Base-by-base conservation (phyloP, 2,113 vertebrate species). In the Phyllostomus hastatus region DNA sequence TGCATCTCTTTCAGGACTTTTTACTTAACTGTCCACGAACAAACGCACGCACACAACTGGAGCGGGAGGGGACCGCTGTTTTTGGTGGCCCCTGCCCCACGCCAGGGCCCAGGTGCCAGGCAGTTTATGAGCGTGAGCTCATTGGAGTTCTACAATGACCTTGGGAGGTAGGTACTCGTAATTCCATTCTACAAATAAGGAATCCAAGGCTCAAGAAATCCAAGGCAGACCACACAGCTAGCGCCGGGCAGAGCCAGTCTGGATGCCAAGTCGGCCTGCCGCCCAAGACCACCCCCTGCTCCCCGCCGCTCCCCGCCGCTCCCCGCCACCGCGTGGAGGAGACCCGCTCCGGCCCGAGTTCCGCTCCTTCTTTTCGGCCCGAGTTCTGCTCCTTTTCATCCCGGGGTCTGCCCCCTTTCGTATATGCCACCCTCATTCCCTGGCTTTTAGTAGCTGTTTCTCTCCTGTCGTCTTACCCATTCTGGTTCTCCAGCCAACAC, bases 221-320 rank as follows among this genome's bases (percentile, higher is more conserved):
- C 80, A 69, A 54, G 85, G 48, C 84, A 91, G 95, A 96, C 96
- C 95, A 97, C 97, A 92, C 96, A 96, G 80, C 57, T 24, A 83
- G 91, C 9, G 5, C 11, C 16, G 0, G 94, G 83, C 84, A 46
- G 64, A 67, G 69, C 54, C 88, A 64, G 80, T 33, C 11, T 17
- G 7, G 38, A 64, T 0, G 84, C 95, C 95, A 95, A 82, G 73
- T 66, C 35, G 24, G 90, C 57, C 8, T 11, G 76, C 46, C 0
- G 41, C 78, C 86, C 1, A 1, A 64, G 54, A 43, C 52, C 64
- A 8, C 10, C 33, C 35, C 7, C 33, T 0, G 24, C 57, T 46
- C 73, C 4, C 41, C 20, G 91, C 75, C 84, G n/a, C n/a, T n/a
- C n/a, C n/a, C 4, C 1, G 22, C 2, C 0, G 0, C 41, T 50